These are phyloP conservation scores for Sisyra terminalis DNA, from an alignment of 2,888 invertebrate genomes.

Conservation along the genomic window DNA sequence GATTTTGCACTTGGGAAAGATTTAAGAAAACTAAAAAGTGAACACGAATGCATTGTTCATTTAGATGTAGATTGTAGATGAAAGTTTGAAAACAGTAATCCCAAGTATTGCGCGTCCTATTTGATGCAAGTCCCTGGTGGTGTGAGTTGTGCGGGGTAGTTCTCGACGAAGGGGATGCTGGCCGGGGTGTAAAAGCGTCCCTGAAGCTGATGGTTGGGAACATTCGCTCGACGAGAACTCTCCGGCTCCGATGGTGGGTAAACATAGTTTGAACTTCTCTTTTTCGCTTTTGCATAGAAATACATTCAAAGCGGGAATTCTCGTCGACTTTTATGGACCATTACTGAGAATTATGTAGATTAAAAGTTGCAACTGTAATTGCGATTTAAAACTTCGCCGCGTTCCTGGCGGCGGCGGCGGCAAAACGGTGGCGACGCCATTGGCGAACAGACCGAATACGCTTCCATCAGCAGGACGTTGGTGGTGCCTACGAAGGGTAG, in stretches of 20 bases:
- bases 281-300: slow-evolving; percentile 12
- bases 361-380: slow-evolving; percentile 23
- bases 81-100: no score
- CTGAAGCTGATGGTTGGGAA: not conserved
- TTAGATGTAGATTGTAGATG: no score
- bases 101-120: no score
- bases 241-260: slow-evolving; percentile 1
- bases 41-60: no score
- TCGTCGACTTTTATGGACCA: slow-evolving; percentile 20
- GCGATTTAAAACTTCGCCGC: slow-evolving; percentile 19
- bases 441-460: no score
- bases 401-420: not conserved
- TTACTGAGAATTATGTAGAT: slow-evolving; percentile 21
- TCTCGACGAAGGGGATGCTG: not conserved
- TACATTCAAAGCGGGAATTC: slow-evolving; percentile 11
- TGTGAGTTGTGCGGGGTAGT: not conserved
- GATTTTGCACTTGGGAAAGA: no score
- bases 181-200: not conserved
- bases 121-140: no score
- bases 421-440: no score
- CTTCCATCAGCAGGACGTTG: no score
- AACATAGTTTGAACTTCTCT: slow-evolving; percentile 6
- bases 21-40: no score
- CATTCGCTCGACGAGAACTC: not conserved
- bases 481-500: no score